Conservation (phyloP, 2,888 invertebrate genomes). For the Sussaba pulchella region DNA sequence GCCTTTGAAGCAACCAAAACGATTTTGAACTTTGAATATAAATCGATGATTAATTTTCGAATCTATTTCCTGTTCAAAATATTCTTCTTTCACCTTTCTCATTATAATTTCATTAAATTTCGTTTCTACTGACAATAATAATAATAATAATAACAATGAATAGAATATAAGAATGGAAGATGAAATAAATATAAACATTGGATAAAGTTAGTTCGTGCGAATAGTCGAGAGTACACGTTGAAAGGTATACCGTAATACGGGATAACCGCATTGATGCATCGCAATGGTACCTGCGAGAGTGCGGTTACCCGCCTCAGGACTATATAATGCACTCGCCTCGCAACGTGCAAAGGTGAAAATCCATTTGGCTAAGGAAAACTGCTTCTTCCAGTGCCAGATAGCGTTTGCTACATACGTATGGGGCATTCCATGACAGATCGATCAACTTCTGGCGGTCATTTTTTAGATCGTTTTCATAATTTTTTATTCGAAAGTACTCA, state of each 20-base stretch:
- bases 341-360: constrained; percentile 66
- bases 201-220: no score
- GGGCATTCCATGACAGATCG: no score
- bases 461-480: no score
- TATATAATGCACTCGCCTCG: constrained; percentile 51
- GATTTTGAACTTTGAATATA: constrained; percentile 40
- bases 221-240: constrained; percentile 1
- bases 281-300: constrained; percentile 27
- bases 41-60: constrained; percentile 54
- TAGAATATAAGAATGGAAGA: no score
- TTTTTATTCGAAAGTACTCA: no score
- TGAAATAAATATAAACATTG: no score
- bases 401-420: no score
- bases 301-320: constrained; percentile 26
- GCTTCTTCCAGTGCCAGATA: constrained; percentile 58
- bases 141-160: no score
- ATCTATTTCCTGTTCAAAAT: constrained; percentile 14
- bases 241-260: constrained; percentile 35
- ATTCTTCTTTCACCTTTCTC: constrained; percentile 45
- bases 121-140: no score
- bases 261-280: constrained; percentile 31
- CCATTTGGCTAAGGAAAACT: constrained; percentile 68
- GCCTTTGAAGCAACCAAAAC: constrained; percentile 34
- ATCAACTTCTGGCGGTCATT: no score
- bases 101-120: no score